phyloP scores from a whole-genome alignment of 2,888 invertebrate genomes.

The Reticulitermes lucifugus region DNA sequence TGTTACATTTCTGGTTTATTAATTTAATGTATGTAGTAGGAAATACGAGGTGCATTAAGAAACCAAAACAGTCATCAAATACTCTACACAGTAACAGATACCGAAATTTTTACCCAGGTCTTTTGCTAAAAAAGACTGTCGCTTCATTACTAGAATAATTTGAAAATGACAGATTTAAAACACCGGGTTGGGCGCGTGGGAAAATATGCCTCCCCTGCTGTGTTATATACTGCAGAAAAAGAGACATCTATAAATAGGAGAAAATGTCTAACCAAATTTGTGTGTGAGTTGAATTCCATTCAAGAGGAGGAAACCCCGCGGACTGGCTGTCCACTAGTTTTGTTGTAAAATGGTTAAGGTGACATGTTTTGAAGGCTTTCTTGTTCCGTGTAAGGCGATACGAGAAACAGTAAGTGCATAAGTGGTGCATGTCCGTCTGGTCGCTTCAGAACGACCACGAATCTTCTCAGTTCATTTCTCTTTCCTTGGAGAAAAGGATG shows the following conservation, averaged over 20 bases:
- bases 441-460: too few species aligned
- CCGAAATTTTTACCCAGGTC: too few species aligned
- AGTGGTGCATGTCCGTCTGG: background rate
- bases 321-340: background rate
- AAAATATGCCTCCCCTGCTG: too few species aligned
- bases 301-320: background rate
- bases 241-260: background rate
- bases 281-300: background rate
- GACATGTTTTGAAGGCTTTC: constrained; percentile 16
- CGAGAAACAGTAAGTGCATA: background rate
- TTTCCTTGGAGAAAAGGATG: too few species aligned
- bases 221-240: too few species aligned
- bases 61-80: too few species aligned
- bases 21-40: too few species aligned
- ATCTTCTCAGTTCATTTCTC: too few species aligned
- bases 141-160: too few species aligned
- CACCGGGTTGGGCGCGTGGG: background rate
- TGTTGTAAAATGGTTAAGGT: constrained; percentile 14
- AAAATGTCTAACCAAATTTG: constrained; percentile 15
- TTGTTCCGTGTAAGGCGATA: constrained; percentile 17
- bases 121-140: background rate
- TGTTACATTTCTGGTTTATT: too few species aligned
- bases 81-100: too few species aligned
- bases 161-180: background rate
- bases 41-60: too few species aligned